Evolutionary conservation across 1,140 invertebrate genomes (phyloP).

Genomic region (Lucilia cuprina): DNA sequence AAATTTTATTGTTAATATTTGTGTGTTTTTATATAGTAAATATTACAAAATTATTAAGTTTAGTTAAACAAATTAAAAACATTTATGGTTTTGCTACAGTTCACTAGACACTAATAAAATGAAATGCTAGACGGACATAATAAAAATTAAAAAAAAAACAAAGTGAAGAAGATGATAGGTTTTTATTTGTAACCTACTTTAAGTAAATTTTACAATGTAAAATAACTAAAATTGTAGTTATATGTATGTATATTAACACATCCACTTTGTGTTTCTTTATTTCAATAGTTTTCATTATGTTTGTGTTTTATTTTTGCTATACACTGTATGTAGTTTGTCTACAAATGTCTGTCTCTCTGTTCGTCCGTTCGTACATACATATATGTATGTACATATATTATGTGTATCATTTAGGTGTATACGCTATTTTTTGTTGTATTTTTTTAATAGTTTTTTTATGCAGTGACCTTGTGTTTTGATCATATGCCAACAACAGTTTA

Average conservation of each 20-base stretch:
- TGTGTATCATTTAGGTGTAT: not conserved
- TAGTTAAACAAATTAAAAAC: not conserved
- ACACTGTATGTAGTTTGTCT: no score
- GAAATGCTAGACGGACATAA: not conserved
- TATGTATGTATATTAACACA: not conserved
- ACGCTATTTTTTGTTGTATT: not conserved
- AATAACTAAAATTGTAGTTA: not conserved
- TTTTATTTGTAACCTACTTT: not conserved
- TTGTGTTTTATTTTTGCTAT: not conserved
- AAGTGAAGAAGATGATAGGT: not conserved
- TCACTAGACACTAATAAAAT: not conserved
- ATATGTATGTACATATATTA: no score
- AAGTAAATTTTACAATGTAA: not conserved
- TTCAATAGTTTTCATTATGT: not conserved
- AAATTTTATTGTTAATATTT: not conserved
- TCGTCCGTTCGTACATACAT: no score
- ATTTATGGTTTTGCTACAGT: not conserved
- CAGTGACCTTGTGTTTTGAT: slow-evolving; percentile 33
- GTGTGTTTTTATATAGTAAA: no score
- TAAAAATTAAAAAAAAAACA: no score
- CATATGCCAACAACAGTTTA: slow-evolving; percentile 22
- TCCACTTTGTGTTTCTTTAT: not conserved
- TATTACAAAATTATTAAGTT: not conserved
- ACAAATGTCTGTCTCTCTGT: no score
- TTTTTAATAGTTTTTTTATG: not conserved